These are phyloP conservation scores for Chaenocephalus aceratus DNA, from an alignment of 2,113 vertebrate genomes.

Conservation along the genomic window DNA sequence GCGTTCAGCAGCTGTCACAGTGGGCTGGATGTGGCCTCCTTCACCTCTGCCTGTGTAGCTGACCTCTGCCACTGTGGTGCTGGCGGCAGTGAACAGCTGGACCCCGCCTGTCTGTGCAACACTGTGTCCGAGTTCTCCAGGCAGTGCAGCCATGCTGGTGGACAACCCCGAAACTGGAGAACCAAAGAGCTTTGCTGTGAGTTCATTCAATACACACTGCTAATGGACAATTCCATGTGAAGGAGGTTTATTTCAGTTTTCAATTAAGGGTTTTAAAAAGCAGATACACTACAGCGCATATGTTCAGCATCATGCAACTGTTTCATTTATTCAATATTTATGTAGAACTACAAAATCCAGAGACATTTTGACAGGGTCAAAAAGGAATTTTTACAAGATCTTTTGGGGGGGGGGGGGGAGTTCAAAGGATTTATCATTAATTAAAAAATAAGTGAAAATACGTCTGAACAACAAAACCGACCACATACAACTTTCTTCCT, in stretches of 20 bases:
- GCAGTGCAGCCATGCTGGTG: conserved; percentile 82
- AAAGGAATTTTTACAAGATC: too few relatives aligned
- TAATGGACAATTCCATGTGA: background rate
- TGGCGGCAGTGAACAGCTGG: conserved; percentile 12
- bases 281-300: too few relatives aligned
- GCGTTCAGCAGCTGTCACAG: conserved; percentile 72
- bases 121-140: conserved; percentile 83
- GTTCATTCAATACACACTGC: conserved; percentile 24
- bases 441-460: too few relatives aligned
- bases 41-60: conserved; percentile 73
- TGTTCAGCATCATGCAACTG: too few relatives aligned
- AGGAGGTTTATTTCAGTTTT: background rate
- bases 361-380: too few relatives aligned
- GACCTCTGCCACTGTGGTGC: conserved; percentile 79
- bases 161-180: conserved; percentile 76
- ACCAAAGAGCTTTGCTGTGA: conserved; percentile 78
- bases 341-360: too few relatives aligned
- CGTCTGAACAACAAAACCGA: too few relatives aligned
- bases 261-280: too few relatives aligned
- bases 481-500: too few relatives aligned
- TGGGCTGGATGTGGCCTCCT: conserved; percentile 66
- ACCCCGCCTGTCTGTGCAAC: conserved; percentile 76
- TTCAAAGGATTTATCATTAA: too few relatives aligned
- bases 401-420: too few relatives aligned
- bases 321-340: too few relatives aligned